phyloP scores from a whole-genome alignment of 2,113 vertebrate genomes.

The Melanostigma gelatinosum region DNA sequence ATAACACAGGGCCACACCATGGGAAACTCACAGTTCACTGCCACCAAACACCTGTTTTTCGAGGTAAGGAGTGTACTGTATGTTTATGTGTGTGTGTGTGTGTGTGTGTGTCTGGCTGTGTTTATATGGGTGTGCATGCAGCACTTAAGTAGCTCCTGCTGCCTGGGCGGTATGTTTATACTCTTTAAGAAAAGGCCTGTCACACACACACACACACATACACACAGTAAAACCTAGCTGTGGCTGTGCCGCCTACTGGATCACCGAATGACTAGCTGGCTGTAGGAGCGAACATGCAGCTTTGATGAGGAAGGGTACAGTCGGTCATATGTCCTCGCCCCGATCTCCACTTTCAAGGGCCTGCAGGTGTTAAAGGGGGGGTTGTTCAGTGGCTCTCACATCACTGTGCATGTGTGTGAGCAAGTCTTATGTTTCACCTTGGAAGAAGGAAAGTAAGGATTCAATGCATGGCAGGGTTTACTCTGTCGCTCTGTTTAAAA shows the following conservation, averaged over 20 bases:
- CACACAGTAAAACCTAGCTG: constrained; percentile 49
- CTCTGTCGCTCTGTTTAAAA: constrained; percentile 27
- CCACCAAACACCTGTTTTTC: constrained; percentile 60
- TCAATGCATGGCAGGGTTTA: constrained; percentile 19
- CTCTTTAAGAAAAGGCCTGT: constrained; percentile 59
- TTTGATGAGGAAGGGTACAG: constrained; percentile 60
- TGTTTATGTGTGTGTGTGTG: background rate
- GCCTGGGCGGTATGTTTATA: constrained; percentile 74
- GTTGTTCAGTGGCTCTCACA: constrained; percentile 48
- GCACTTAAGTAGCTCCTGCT: constrained; percentile 65
- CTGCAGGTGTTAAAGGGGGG: constrained; percentile 58
- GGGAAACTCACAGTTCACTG: constrained; percentile 49
- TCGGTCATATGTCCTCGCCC: constrained; percentile 48
- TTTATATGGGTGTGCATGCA: background rate
- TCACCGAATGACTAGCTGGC: constrained; percentile 66
- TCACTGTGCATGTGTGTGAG: constrained; percentile 26
- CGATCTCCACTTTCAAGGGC: constrained; percentile 51
- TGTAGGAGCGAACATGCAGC: constrained; percentile 36
- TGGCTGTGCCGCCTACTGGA: constrained; percentile 47
- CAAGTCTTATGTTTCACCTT: constrained; percentile 19
- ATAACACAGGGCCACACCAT: constrained; percentile 46
- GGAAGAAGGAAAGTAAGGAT: constrained; percentile 17
- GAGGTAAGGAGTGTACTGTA: constrained; percentile 14
- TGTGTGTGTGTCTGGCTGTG: background rate
- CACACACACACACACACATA: constrained; percentile 52